Base-by-base conservation (phyloP, 2,888 invertebrate species). In the Halocaridina rubra region DNA sequence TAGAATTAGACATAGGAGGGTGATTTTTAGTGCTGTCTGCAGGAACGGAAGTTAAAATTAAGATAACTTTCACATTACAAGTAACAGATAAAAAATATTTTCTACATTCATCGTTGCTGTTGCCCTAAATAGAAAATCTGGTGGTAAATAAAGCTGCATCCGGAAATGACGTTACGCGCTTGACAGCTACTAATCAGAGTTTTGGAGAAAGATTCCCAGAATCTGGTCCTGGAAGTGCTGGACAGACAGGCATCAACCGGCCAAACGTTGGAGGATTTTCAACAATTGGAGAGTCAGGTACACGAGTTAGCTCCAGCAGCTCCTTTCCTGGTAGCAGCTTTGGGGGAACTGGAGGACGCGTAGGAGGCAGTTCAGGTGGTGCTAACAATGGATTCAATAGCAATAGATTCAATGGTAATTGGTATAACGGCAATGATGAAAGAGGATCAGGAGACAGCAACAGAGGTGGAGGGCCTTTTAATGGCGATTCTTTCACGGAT, bases 241-340 rank as follows among this genome's bases (percentile, higher is more conserved):
- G 81, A 3, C 81, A 75, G 30, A 81, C 75, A 3, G 81, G 81
- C 92, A 2, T 92, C 92, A 88, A n/a, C 59, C 39, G 75, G 2
- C 81, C 81, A 3, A 61, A 32, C 46, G 46, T 13, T 19, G 32
- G 32, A 16, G 33, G 71, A 10, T 32, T 33, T n/a, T 10, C 71
- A 13, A 13, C 33, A 4, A 22, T 27, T 33, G 16, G 79, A n/a
- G 64, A 67, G 30, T 69, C 46, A 22, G 39, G 46, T 13, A 39
- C 46, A 4, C 24, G 79, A 53, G 79, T 39, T 1, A 46, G 69
- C 16, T 13, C 53, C 2, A 29, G 16, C 2, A 29, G 67, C 13
- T 46, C 74, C 39, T 33, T 74, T 24, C 29, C 53, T 27, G 75
- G 75, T 7, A 29, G 75, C 30, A 53, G 74, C 74, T 39, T 33